Evolutionary conservation across 2,113 vertebrate species (phyloP).

Genomic region (Odontophorus gujanensis): DNA sequence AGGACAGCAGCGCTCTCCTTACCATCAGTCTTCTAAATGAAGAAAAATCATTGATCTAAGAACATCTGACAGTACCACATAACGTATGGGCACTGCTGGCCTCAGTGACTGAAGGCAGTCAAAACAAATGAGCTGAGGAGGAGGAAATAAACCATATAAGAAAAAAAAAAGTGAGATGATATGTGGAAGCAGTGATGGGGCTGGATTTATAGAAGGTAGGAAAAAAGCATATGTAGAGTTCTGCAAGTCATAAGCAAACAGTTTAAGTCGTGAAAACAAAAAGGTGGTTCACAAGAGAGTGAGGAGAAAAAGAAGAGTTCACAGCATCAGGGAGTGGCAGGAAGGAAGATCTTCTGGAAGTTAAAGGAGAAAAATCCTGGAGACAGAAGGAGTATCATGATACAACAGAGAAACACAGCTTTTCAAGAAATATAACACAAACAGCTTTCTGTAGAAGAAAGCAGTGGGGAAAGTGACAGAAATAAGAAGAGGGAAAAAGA

Average conservation of each 20-base stretch:
- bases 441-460: neutral
- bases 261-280: neutral
- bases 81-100: conserved; percentile 38
- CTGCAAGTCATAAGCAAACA: neutral
- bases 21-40: conserved; percentile 59
- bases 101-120: neutral
- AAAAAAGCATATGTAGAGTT: neutral
- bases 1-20: conserved; percentile 4
- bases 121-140: conserved; percentile 35
- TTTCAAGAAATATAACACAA: neutral
- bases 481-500: neutral
- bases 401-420: neutral
- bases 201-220: neutral
- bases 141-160: conserved; percentile 32
- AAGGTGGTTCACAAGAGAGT: neutral
- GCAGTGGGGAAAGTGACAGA: neutral
- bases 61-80: conserved; percentile 3
- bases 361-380: neutral
- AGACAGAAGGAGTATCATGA: neutral
- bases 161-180: conserved; percentile 2
- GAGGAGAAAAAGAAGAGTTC: neutral
- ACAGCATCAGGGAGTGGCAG: neutral
- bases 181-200: neutral
- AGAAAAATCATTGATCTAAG: conserved; percentile 47
- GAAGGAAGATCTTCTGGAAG: neutral